Evolutionary conservation across 1,140 invertebrate genomes (phyloP).

Genomic region (Drosophila melanogaster): Release_6_plus_ISO1_MT NT_033779.5:15595501-15596000

Average conservation of each 20-base stretch:
- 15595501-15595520: slow-evolving; percentile 28
- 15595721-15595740: no score
- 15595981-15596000: slow-evolving; percentile 78
- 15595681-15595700: no score
- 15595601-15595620: not conserved
- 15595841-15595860: slow-evolving; percentile 24
- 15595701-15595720: no score
- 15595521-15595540: slow-evolving; percentile 31
- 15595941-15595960: not conserved
- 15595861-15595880: slow-evolving; percentile 65
- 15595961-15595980: slow-evolving; percentile 62
- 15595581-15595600: slow-evolving; percentile 10
- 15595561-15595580: slow-evolving; percentile 45
- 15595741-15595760: no score
- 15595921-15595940: not conserved
- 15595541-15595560: slow-evolving; percentile 41
- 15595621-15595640: no score
- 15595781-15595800: slow-evolving; percentile 1
- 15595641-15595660: not conserved
- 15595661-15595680: not conserved
- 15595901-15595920: slow-evolving; percentile 1
- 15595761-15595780: no score
- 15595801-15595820: slow-evolving; percentile 44
- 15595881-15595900: slow-evolving; percentile 45
- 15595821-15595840: slow-evolving; percentile 44